Percentiles rank a stretch among this genome's conserved stretches.
phyloP scores from a whole-genome alignment of 2,797 vertebrate species.

The Malacoraja senta region DNA sequence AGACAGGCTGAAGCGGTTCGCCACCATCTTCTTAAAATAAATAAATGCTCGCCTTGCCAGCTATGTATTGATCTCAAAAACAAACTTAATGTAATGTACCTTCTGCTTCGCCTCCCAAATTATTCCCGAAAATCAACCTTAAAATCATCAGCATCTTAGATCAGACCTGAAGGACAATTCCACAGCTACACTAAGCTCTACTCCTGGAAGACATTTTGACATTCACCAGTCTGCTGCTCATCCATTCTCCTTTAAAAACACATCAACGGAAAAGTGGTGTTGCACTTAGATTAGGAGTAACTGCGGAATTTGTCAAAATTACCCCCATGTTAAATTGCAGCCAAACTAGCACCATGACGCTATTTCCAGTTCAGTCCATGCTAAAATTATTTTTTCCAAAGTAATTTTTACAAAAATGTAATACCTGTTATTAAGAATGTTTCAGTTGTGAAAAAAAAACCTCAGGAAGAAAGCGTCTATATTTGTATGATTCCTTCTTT shows the following conservation, averaged over 20 bases:
- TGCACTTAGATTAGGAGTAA: background rate
- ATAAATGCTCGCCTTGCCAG: background rate
- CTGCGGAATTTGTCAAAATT: conserved; percentile 22
- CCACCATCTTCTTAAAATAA: background rate
- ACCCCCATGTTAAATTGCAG: background rate
- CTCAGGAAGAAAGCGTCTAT: background rate
- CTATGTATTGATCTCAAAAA: background rate
- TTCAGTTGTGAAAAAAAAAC: background rate
- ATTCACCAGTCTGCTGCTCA: background rate
- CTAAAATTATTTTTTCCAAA: background rate
- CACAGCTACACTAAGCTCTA: too few relatives aligned
- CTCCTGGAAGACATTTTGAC: too few relatives aligned
- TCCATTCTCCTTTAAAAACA: conserved; percentile 10
- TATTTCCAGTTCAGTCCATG: background rate
- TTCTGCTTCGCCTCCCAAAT: too few relatives aligned
- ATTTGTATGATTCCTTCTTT: background rate
- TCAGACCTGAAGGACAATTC: too few relatives aligned
- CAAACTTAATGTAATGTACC: background rate
- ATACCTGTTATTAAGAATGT: background rate
- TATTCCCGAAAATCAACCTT: too few relatives aligned
- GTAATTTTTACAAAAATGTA: background rate
- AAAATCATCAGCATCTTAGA: too few relatives aligned
- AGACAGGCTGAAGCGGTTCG: background rate
- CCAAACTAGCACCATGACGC: too few relatives aligned
- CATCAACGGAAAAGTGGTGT: background rate